Evolutionary conservation across 2,888 invertebrate species (phyloP).

Genomic region (Stictocephala bisonia): DNA sequence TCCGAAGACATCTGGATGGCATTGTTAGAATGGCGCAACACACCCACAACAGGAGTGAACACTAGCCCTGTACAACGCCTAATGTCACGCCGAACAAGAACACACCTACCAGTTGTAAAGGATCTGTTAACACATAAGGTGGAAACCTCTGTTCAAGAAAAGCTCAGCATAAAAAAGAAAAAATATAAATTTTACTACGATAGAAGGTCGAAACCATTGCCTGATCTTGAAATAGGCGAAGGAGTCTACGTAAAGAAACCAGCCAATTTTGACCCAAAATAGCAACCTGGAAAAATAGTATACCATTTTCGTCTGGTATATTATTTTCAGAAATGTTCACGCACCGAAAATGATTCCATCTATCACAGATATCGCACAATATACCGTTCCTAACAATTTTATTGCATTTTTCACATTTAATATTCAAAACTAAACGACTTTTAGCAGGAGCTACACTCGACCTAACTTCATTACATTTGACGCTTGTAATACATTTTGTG

Average conservation of each 20-base stretch:
- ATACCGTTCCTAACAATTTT: no score
- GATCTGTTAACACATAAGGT: constrained; percentile 21
- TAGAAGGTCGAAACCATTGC: constrained; percentile 25
- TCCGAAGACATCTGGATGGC: constrained; percentile 50
- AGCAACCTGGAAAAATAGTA: background rate
- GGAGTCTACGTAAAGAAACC: constrained; percentile 32
- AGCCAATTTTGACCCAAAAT: background rate
- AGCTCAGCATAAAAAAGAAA: constrained; percentile 3
- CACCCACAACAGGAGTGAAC: constrained; percentile 52
- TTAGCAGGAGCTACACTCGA: no score
- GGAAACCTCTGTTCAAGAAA: background rate
- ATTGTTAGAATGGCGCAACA: constrained; percentile 55
- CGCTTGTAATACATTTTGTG: no score
- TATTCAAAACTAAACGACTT: no score
- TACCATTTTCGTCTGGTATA: no score
- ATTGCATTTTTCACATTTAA: no score
- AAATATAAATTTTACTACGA: constrained; percentile 34
- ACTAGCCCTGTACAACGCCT: constrained; percentile 53
- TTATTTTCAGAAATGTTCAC: no score
- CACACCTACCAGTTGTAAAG: constrained; percentile 14
- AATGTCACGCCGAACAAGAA: constrained; percentile 50
- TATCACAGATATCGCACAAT: no score
- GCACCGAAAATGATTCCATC: no score
- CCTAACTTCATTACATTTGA: no score
- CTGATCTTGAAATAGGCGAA: constrained; percentile 23